Conservation (phyloP, 2,888 invertebrate species). For the Lamproptera curius region DNA sequence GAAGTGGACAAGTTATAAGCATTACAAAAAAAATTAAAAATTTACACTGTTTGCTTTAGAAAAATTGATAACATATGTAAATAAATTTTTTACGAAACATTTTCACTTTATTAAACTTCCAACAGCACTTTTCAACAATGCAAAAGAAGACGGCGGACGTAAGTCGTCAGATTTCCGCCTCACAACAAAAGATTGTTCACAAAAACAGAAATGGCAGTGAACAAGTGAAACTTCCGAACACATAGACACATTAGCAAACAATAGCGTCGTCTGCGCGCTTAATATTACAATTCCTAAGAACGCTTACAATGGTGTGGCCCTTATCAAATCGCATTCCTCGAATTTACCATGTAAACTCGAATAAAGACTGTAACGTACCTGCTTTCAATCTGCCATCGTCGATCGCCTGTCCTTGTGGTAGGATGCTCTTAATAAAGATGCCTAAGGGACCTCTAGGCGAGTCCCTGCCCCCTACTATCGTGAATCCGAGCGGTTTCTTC, state of each 20-base stretch:
- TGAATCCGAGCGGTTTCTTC: conserved; percentile 92
- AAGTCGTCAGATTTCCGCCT: no score
- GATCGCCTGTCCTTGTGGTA: conserved; percentile 89
- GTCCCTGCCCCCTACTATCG: conserved; percentile 92
- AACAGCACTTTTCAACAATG: no score
- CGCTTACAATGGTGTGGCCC: conserved; percentile 42
- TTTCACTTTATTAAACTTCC: no score
- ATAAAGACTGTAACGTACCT: conserved; percentile 77
- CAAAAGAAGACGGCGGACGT: no score
- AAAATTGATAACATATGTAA: no score
- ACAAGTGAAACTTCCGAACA: conserved; percentile 29
- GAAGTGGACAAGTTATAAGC: background rate
- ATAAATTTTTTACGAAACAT: no score
- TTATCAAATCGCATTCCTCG: conserved; percentile 52
- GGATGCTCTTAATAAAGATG: conserved; percentile 91
- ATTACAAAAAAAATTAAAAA: conserved; percentile 7
- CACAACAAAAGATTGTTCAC: no score
- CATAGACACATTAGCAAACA: conserved; percentile 34
- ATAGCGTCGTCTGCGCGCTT: conserved; percentile 32
- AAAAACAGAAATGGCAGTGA: background rate
- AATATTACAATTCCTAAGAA: conserved; percentile 42
- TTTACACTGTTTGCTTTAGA: no score
- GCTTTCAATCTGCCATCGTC: conserved; percentile 90
- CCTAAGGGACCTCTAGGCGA: conserved; percentile 91
- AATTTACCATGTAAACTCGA: conserved; percentile 24